These are phyloP conservation scores for Drosophila sulfurigaster DNA, from an alignment of 1,140 invertebrate species.

Conservation along the genomic window DNA sequence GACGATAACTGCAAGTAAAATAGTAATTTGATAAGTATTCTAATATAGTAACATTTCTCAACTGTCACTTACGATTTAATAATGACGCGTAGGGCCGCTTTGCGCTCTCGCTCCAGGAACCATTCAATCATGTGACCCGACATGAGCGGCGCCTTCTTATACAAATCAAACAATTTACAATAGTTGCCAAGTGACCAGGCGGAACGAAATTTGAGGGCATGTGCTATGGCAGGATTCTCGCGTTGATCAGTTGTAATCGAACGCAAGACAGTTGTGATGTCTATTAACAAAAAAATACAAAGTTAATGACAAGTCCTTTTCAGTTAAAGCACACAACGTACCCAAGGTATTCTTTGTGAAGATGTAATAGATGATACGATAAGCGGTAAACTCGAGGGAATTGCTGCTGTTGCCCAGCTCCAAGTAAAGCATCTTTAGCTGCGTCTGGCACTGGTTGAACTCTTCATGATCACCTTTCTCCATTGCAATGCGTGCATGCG, in stretches of 20 bases:
- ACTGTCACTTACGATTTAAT: constrained; percentile 96
- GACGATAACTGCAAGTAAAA: constrained; percentile 94
- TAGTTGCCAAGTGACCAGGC: constrained; percentile 97
- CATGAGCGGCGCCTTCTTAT: constrained; percentile 95
- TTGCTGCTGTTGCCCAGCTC: constrained; percentile 89
- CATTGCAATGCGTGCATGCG: constrained; percentile 97
- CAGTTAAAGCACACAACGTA: constrained; percentile 85
- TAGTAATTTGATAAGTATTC: no score
- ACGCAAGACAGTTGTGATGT: constrained; percentile 95
- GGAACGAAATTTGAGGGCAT: constrained; percentile 94
- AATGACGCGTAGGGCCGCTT: constrained; percentile 94
- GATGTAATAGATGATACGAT: constrained; percentile 98
- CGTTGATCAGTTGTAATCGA: constrained; percentile 92
- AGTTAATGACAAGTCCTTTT: not conserved
- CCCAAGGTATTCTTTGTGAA: constrained; percentile 98
- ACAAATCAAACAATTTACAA: constrained; percentile 96
- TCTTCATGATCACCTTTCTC: constrained; percentile 99
- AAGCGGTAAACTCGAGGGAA: constrained; percentile 96
- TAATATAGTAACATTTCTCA: not conserved
- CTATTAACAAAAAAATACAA: constrained; percentile 85
- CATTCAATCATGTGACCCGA: constrained; percentile 98
- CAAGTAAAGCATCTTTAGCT: constrained; percentile 96
- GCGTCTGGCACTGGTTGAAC: constrained; percentile 99
- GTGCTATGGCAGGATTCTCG: constrained; percentile 92
- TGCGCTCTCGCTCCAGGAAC: constrained; percentile 97